A percentile compares a stretch with the other conserved stretches of the same genome.
Evolutionary conservation across 1,140 invertebrate species (phyloP).

Genomic region (Aphaenogaster floridana): DNA sequence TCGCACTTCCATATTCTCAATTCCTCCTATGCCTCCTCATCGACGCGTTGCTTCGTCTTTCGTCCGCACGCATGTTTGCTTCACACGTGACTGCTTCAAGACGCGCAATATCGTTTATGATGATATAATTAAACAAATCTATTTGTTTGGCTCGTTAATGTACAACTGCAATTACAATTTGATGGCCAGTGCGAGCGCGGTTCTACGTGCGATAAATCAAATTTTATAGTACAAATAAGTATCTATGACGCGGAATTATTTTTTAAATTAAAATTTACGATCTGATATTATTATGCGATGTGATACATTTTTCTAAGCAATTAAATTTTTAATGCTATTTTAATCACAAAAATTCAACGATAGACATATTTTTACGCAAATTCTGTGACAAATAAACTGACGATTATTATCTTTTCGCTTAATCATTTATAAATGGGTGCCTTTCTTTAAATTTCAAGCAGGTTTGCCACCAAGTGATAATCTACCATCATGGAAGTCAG

Average conservation of each 20-base stretch:
- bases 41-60: conserved; percentile 20
- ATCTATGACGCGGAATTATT: background rate
- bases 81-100: conserved; percentile 1
- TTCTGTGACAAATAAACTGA: background rate
- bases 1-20: background rate
- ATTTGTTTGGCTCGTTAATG: background rate
- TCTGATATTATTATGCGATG: conserved; percentile 3
- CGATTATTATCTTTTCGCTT: background rate
- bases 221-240: background rate
- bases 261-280: background rate
- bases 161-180: too few species aligned
- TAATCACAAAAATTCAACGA: background rate
- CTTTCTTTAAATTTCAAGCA: conserved; percentile 60
- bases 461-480: conserved; percentile 82
- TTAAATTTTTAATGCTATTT: background rate
- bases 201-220: too few species aligned
- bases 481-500: conserved; percentile 84
- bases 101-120: background rate
- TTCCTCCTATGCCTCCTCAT: conserved; percentile 1
- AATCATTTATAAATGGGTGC: background rate
- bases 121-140: background rate
- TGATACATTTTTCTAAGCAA: background rate
- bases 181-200: too few species aligned
- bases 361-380: background rate
- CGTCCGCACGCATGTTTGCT: conserved; percentile 10